Conservation (phyloP, 2,797 vertebrate genomes). For the Acanthiza pusilla region DNA sequence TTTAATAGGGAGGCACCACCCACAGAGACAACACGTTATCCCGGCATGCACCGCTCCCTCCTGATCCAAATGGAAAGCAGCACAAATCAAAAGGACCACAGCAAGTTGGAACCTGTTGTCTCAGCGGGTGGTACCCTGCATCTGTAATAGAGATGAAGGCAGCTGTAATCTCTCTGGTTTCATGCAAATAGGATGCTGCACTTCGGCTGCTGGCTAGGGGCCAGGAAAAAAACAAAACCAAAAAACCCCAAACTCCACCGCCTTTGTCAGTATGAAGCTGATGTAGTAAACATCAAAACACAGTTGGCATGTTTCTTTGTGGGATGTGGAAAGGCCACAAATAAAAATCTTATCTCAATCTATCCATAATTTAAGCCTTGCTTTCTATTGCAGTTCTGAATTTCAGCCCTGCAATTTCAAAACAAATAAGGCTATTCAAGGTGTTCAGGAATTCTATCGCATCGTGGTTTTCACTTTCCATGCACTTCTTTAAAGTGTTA, state of each 20-base stretch:
- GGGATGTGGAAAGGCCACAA: background rate
- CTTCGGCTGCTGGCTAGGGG: background rate
- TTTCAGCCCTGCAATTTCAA: background rate
- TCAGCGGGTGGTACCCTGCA: constrained; percentile 22
- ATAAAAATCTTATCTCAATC: constrained; percentile 12
- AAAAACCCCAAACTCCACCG: background rate
- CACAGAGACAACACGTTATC: constrained; percentile 32
- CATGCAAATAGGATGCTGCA: background rate
- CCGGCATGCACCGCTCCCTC: constrained; percentile 17
- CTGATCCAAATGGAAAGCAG: constrained; percentile 24
- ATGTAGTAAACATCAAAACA: constrained; percentile 9
- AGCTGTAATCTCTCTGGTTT: constrained; percentile 1
- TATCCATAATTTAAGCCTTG: background rate
- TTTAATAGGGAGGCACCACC: constrained; percentile 48
- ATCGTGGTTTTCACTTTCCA: background rate
- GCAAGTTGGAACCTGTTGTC: constrained; percentile 47
- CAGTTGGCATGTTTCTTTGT: background rate
- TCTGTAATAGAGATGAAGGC: constrained; percentile 39
- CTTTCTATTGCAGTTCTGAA: background rate
- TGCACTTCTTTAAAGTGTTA: background rate
- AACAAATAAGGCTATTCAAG: background rate
- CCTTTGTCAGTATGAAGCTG: background rate
- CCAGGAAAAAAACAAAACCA: background rate
- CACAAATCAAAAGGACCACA: constrained; percentile 38
- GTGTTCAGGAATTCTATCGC: background rate